phyloP scores from a whole-genome alignment of 2,113 vertebrate species.

The Lasiurus cinereus region DNA sequence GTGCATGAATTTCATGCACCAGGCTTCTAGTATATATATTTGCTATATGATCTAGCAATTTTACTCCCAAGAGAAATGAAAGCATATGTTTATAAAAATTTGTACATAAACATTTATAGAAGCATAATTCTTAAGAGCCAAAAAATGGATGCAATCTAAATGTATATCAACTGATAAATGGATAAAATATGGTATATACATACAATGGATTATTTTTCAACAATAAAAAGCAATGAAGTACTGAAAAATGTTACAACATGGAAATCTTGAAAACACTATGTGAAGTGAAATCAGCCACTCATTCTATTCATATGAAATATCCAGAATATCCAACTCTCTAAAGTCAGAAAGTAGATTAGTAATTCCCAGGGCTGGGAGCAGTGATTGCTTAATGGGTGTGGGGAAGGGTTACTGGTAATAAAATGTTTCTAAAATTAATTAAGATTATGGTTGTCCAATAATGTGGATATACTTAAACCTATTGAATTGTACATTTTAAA shows the following conservation, averaged over 20 bases:
- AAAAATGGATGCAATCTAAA: neutral
- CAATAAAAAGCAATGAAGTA: neutral
- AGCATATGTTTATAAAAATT: neutral
- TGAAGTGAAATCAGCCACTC: neutral
- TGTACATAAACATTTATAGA: neutral
- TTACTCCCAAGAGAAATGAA: neutral
- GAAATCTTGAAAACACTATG: neutral
- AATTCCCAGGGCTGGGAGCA: neutral
- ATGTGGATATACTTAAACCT: neutral
- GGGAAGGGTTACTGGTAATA: neutral
- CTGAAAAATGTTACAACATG: neutral
- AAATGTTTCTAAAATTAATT: slow-evolving; percentile 17
- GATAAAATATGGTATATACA: neutral
- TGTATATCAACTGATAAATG: neutral
- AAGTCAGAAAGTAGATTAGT: neutral
- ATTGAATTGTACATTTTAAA: neutral
- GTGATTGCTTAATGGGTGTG: neutral
- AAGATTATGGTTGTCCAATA: neutral
- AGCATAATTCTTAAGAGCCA: neutral
- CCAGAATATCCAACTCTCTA: neutral
- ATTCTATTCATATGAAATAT: neutral
- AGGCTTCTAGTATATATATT: too few relatives aligned
- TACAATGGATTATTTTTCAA: neutral
- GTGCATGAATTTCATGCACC: too few relatives aligned
- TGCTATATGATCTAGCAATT: neutral